A percentile compares a stretch with the other conserved stretches of the same genome.
Conservation (phyloP, 2,113 vertebrate species). For the Gnathonemus echidnorhynchus region DNA sequence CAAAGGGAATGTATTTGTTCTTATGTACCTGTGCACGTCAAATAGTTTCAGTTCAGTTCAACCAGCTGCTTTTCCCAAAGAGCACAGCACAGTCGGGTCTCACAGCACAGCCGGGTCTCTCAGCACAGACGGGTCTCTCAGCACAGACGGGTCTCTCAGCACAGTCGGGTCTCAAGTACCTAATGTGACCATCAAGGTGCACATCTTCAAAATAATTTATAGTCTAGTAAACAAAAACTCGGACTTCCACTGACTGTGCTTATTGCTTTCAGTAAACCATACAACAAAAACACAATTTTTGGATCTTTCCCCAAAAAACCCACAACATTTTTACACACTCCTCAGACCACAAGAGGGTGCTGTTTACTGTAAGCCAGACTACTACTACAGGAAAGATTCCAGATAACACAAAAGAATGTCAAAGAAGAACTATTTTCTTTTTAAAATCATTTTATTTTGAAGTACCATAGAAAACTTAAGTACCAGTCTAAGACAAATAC, state of each 20-base stretch:
- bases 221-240: not conserved
- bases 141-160: not conserved
- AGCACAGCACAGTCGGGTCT: not conserved
- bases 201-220: not conserved
- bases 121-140: too few species aligned
- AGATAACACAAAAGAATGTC: not conserved
- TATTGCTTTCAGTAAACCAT: too few species aligned
- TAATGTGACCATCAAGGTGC: not conserved
- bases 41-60: not conserved
- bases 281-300: not conserved
- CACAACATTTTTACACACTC: not conserved
- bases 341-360: conserved; percentile 2
- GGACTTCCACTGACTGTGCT: not conserved
- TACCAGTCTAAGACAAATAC: conserved; percentile 67
- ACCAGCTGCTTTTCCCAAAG: not conserved
- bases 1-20: not conserved
- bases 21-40: not conserved
- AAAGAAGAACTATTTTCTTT: conserved; percentile 41
- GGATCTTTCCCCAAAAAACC: not conserved
- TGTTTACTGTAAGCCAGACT: not conserved
- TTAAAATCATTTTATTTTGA: conserved; percentile 58
- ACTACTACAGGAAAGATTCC: not conserved
- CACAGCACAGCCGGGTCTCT: not conserved
- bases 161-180: not conserved
- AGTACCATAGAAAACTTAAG: conserved; percentile 71